Base-by-base conservation (phyloP, 1,140 invertebrate genomes). In the Rhyzopertha dominica region DNA sequence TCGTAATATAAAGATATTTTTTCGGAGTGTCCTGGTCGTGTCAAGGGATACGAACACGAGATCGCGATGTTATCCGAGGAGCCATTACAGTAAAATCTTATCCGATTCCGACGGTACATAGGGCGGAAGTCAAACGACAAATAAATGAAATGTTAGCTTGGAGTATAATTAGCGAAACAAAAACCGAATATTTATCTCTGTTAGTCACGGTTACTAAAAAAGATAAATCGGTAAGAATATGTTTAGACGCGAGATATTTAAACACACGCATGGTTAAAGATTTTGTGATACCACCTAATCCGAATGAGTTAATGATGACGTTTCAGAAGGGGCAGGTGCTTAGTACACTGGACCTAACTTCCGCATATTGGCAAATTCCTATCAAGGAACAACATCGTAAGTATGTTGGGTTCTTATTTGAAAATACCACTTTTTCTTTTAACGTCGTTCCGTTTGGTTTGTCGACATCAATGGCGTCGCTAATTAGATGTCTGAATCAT, bases 351-450 rank as follows among this genome's bases (percentile, higher is more conserved):
- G 36, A 38, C 19, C 19, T 14, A 22, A 38, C 36, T 14, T 19
- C 36, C 14, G 17, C 36, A 3, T 38, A 38, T 22, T 38, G 36
- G 36, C 36, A 38, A 38, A 19, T 38, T 22, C 36, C 36, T 9
- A 38, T 38, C 16, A 10, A 18, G 10, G 1, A 13, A 22, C 9
- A 14, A 22, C 25, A n/a, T 19, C 8, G n/a, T n/a, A 38, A 38
- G 25, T 38, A 22, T 22, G 10, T 38, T 0, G 36, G 36, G 10
- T 38, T 38, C 10, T 12, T 38, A 13, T 38, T 24, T 25, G 36
- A 38, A 38, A 24, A 14, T 14, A 24, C 16, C 14, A 12, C 36
- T 5, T 38, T 24, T 19, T 24, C 36, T 10, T 38, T 38, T 19
- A 22, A 20, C 10, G 4, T 19, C 10, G 16, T 38, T 12, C 36